Evolutionary conservation across 1,140 invertebrate species (phyloP).

Genomic region (Globodera rostochiensis): DNA sequence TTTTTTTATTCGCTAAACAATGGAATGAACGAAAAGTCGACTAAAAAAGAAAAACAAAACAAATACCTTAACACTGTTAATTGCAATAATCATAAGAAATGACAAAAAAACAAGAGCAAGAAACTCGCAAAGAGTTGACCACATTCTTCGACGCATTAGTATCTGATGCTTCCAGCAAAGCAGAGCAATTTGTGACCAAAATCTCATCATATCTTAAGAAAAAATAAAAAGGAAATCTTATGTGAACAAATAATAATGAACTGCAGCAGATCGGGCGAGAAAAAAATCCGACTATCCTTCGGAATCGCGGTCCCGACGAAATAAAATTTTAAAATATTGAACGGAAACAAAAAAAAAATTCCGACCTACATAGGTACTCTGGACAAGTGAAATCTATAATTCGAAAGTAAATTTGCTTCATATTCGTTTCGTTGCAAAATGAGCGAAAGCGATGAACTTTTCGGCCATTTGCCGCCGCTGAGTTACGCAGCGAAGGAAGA

Average conservation of each 20-base stretch:
- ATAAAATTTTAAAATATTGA: no score
- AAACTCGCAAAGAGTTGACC: not conserved
- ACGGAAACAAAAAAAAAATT: no score
- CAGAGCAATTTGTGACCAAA: not conserved
- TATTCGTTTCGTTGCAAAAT: not conserved
- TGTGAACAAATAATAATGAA: no score
- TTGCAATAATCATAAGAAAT: not conserved
- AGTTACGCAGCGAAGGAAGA: slow-evolving; percentile 24
- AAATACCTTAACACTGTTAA: not conserved
- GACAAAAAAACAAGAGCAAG: not conserved
- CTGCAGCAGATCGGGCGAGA: no score
- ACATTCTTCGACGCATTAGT: not conserved
- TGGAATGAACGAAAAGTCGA: not conserved
- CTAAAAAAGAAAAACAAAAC: not conserved
- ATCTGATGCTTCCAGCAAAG: not conserved
- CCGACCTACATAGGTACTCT: no score
- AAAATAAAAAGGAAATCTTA: no score
- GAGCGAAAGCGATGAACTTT: slow-evolving; percentile 21
- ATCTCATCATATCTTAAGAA: no score
- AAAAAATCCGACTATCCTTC: no score
- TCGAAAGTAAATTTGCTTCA: no score
- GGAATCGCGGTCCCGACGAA: no score
- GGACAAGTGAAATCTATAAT: no score
- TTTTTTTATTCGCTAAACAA: not conserved
- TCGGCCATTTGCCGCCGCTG: slow-evolving; percentile 15